Base-by-base conservation (phyloP, 2,113 vertebrate species). In the Empidonax traillii region DNA sequence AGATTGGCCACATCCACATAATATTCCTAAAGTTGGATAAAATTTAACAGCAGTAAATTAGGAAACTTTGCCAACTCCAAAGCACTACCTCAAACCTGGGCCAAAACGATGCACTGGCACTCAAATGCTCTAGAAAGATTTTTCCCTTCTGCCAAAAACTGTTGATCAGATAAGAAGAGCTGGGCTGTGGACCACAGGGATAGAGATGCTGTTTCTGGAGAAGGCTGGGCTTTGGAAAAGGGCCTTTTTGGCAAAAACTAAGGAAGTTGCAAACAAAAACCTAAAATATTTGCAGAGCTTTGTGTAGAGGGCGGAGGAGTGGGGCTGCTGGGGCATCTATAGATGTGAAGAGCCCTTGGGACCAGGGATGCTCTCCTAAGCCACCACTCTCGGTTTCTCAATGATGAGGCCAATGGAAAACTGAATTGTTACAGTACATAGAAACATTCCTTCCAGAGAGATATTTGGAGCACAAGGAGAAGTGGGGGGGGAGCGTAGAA, bases 31-130 rank as follows among this genome's bases (percentile, higher is more conserved):
- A 94, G 87, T 21, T 90, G 92, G 86, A 86, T 90, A 89, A 83
- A 92, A 94, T 93, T 88, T 90, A 90, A 71, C 92, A 85, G 72
- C 87, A 77, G 76, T 88, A 88, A 92, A 95, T 90, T 65, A 92
- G 76, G 65, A 95, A 67, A 84, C 47, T 76, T 90, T 80, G 72
- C 88, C 80, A 88, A 6, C 65, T 84, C 47, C 55, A 83, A 86
- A 93, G 67, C 46, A 65, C 35, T 90, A 39, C 56, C 44, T 73
- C 79, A 72, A 12, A 68, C 56, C 27, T 65, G 58, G 56, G 80
- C 84, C 89, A 89, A 75, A 93, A 81, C 0, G 0, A 96, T 71
- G 69, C 66, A 65, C 61, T 77, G 73, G 51, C 61, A 74, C 59
- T 75, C 30, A 69, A 73, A 83, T 14, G 33, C 46, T 95, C 59